A percentile compares a stretch with the other conserved stretches of the same genome.
Conservation (phyloP, 2,797 vertebrate species). For the Argya squamiceps region DNA sequence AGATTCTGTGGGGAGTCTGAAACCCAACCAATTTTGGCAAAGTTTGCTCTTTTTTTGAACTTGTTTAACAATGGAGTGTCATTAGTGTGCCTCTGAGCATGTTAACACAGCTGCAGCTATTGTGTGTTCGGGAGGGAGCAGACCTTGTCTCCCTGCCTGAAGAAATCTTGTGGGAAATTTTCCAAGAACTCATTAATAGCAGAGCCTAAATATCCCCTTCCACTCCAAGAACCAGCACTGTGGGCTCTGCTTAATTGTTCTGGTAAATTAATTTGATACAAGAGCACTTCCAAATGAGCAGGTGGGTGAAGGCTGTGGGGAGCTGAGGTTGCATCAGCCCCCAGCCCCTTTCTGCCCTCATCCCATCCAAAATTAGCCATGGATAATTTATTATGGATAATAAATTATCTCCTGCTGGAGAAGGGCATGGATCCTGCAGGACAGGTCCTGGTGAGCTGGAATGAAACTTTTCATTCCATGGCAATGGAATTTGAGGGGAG, state of each 20-base stretch:
- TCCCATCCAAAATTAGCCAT: background rate
- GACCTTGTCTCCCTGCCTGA: background rate
- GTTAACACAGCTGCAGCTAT: background rate
- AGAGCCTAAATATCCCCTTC: background rate
- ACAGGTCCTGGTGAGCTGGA: background rate
- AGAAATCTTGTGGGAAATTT: background rate
- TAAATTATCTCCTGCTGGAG: background rate
- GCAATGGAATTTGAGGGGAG: background rate
- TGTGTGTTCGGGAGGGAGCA: background rate
- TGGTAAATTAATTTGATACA: background rate
- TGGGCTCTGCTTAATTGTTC: background rate
- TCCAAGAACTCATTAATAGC: background rate
- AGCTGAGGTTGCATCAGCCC: background rate
- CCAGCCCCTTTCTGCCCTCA: background rate
- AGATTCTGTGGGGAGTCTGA: background rate
- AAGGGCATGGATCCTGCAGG: background rate
- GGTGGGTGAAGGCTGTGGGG: background rate
- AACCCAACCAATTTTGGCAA: background rate
- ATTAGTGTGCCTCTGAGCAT: background rate
- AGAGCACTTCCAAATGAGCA: background rate
- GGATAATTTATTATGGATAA: too few relatives aligned
- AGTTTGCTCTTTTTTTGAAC: background rate
- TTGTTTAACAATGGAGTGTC: background rate
- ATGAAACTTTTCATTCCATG: accelerated
- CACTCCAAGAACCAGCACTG: background rate